Evolutionary conservation across 1,140 invertebrate species (phyloP), one percentile per base, ranked within the genome.

Genomic region (Drosophila funebris): DNA sequence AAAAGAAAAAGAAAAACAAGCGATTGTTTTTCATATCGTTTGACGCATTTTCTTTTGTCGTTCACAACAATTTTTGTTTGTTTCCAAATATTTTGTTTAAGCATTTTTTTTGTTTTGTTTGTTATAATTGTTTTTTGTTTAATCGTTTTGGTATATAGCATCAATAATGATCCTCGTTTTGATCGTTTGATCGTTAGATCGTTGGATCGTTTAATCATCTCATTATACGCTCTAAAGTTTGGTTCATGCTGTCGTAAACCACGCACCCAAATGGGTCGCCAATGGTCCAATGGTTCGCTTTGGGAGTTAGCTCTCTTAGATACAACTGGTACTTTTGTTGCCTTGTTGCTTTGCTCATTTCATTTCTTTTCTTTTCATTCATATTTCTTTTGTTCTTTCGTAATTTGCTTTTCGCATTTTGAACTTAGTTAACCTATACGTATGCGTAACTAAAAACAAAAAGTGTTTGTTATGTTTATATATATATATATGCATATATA

Each of bases 381-480:
- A 48, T 7, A 22, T 63, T 69, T 44, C 36, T 61, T 43, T 37
- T 50, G 37, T 14, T 41, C n/a, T 54, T 43, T 36, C n/a, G n/a
- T n/a, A n/a, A n/a, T n/a, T n/a, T n/a, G 13, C 48, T 66, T 16
- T 71, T 43, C 31, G 41, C 13, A 36, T 76, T 57, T 66, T 76
- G 24, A 76, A 73, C 80, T 82, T 82, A 83, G 66, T 78, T 82
- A 78, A 60, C 73, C 80, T 76, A 76, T 36, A 44, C 36, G 54
- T 68, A 68, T 63, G 68, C 71, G 50, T 78, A 82, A 83, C 67
- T 69, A 62, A 88, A 75, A 70, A 64, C 71, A 68, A 48, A 78
- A 72, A 68, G 29, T n/a, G n/a, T n/a, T n/a, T n/a, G n/a, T 56
- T 61, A 53, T 52, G 43, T 54, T 36, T 63, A 72, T 58, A 60